Evolutionary conservation across 2,888 invertebrate species (phyloP), one percentile per base, ranked within the genome.

Genomic region (Phengaris alcon): DNA sequence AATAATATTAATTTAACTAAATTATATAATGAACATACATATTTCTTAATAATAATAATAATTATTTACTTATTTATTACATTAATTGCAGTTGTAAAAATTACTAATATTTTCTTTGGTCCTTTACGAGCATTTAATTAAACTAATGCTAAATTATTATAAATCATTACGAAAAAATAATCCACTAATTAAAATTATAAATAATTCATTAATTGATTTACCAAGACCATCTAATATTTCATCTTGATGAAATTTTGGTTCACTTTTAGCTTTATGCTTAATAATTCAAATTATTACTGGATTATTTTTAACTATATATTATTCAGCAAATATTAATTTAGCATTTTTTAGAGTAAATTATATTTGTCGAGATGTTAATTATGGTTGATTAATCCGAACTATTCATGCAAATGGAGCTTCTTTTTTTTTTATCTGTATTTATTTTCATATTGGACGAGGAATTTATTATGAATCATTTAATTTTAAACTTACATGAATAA

Each of bases 321-420:
- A 96, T 83, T 94, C 94, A 22, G 93, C 95, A 12, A 94, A 95
- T 89, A 93, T 95, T 84, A 91, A 94, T 81, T 77, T 94, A 88
- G 95, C 96, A 0, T 96, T 96, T 91, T 89, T 94, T 83, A 95
- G 95, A 82, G 91, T 96, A 55, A 93, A 94, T 79, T 95, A 96
- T 86, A 96, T 96, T 89, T 95, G 94, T 52, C 95, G 95, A 84
- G 95, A 96, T 90, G 95, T 96, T 79, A 96, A 95, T 83, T 94
- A 94, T 85, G 96, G 96, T 0, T 96, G 96, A 94, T 80, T 96
- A 86, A 86, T 96, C 75, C 96, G 95, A 79, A 93, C 94, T 2
- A 35, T 95, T 6, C 96, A 96, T 83, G 95, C 95, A 73, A 96
- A 96, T 86, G 96, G 96, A 69, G 96, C 96, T 68, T 96, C 95